These are phyloP conservation scores for Cataglyphis cursor DNA, from an alignment of 2,888 invertebrate genomes.

Conservation along the genomic window DNA sequence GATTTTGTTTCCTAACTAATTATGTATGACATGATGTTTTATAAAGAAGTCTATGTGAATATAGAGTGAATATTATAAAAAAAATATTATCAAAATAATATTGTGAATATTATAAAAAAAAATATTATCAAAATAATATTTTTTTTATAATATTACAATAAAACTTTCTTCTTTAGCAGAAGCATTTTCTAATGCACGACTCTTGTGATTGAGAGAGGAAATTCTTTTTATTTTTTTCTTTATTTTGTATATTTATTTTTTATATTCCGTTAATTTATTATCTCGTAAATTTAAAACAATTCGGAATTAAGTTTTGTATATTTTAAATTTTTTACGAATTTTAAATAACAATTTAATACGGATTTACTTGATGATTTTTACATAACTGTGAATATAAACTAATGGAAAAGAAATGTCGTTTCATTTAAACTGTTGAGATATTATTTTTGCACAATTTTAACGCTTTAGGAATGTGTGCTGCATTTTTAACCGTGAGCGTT, in stretches of 20 bases:
- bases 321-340: slow-evolving; percentile 1
- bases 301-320: slow-evolving; percentile 2
- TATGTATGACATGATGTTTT: slow-evolving; percentile 1
- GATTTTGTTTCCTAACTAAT: slow-evolving; percentile 3
- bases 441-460: slow-evolving; percentile 44
- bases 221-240: background rate
- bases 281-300: background rate
- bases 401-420: slow-evolving; percentile 34
- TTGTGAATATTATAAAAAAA: too few relatives aligned
- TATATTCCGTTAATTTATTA: background rate
- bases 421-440: slow-evolving; percentile 28
- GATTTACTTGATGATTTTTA: background rate
- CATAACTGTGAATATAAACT: slow-evolving; percentile 18
- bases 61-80: too few relatives aligned
- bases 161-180: background rate
- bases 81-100: slow-evolving; percentile 45
- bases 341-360: slow-evolving; percentile 1
- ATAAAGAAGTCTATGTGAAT: slow-evolving; percentile 37
- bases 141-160: background rate
- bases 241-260: background rate
- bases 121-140: slow-evolving; percentile 43
- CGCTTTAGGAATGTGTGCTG: background rate
- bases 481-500: slow-evolving; percentile 6
- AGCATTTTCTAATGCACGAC: background rate
- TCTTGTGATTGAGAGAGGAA: background rate